Percentiles rank a stretch among this genome's conserved stretches.
Evolutionary conservation across 2,113 vertebrate species (phyloP).

Genomic region (Oenanthe oenanthe): DNA sequence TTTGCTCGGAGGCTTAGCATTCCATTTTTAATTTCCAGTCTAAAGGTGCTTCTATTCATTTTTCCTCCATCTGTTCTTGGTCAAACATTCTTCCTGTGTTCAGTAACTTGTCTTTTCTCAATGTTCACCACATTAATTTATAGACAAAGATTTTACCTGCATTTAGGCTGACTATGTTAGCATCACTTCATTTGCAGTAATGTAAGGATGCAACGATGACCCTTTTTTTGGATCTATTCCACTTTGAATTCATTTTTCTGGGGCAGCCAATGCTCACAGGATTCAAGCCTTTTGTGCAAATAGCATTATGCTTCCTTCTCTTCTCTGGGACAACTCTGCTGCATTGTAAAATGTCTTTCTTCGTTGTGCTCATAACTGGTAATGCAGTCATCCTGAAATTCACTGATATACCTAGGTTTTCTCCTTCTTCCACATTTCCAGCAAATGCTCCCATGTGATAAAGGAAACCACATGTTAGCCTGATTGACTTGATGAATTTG

Average conservation of each 20-base stretch:
- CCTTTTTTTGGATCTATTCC: neutral
- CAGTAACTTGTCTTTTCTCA: neutral
- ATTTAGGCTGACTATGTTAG: neutral
- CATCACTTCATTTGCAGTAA: neutral
- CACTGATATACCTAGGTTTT: neutral
- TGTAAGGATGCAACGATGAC: neutral
- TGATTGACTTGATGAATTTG: neutral
- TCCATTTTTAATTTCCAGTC: neutral
- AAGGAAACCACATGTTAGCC: neutral
- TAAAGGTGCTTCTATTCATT: neutral
- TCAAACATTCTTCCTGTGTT: neutral
- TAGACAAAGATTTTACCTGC: neutral
- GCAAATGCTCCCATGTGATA: neutral
- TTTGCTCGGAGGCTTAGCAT: conserved; percentile 1
- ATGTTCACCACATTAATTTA: neutral
- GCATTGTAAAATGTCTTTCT: neutral
- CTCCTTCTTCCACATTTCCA: neutral
- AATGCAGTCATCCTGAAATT: neutral
- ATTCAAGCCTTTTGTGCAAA: neutral
- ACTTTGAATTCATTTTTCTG: neutral
- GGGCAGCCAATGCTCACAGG: neutral
- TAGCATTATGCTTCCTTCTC: neutral
- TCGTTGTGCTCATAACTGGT: neutral
- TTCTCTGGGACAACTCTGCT: neutral
- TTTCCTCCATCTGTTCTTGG: neutral